Evolutionary conservation across 2,888 invertebrate species (phyloP).

Genomic region (Epistrophella euchroma): DNA sequence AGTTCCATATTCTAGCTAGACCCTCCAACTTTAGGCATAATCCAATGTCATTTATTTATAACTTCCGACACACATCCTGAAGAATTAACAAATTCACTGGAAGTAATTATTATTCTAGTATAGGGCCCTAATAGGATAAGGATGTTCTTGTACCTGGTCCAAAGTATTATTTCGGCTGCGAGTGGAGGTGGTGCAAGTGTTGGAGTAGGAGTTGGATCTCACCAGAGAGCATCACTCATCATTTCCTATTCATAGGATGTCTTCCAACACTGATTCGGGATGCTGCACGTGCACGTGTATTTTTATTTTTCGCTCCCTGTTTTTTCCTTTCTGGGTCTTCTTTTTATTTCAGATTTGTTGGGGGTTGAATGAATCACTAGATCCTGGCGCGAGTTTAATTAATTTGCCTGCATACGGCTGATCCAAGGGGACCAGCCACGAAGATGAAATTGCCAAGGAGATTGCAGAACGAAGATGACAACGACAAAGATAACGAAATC

Average conservation of each 20-base stretch:
- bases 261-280: conserved; percentile 15
- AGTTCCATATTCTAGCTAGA: background rate
- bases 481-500: background rate
- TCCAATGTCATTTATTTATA: conserved; percentile 75
- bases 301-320: conserved; percentile 15
- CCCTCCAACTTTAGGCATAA: conserved; percentile 40
- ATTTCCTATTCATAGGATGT: conserved; percentile 67
- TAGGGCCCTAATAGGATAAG: conserved; percentile 69
- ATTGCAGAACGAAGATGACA: background rate
- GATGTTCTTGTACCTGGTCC: conserved; percentile 25
- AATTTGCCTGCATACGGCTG: conserved; percentile 59
- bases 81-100: conserved; percentile 74
- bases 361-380: conserved; percentile 1
- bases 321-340: background rate
- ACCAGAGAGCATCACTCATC: conserved; percentile 49
- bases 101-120: conserved; percentile 74
- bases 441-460: background rate
- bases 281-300: conserved; percentile 14
- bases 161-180: background rate
- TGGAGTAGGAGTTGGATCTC: conserved; percentile 17
- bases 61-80: conserved; percentile 74
- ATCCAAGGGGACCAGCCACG: conserved; percentile 14
- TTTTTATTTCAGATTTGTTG: conserved; percentile 8
- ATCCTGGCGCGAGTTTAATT: conserved; percentile 56
- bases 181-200: background rate